Evolutionary conservation across 2,113 vertebrate genomes (phyloP).

Genomic region (Elachura formosa): DNA sequence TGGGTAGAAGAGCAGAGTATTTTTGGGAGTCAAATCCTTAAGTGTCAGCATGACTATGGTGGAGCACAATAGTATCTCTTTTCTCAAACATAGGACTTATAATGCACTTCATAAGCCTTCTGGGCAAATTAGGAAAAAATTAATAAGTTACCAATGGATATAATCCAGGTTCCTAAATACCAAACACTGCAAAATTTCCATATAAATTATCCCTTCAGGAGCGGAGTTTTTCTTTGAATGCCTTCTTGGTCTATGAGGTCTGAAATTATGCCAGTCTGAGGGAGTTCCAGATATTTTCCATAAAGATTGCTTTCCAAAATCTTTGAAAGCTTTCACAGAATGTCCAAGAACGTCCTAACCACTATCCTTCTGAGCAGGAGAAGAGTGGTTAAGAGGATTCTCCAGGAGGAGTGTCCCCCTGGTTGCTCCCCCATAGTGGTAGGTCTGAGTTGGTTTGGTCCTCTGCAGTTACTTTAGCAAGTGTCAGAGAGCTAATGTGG

Average conservation of each 20-base stretch:
- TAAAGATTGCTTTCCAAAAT: slow-evolving; percentile 63
- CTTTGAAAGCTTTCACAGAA: slow-evolving; percentile 58
- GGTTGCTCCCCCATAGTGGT: neutral
- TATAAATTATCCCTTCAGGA: slow-evolving; percentile 77
- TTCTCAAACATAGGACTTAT: slow-evolving; percentile 39
- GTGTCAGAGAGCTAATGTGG: neutral
- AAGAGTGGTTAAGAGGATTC: neutral
- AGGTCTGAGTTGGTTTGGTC: neutral
- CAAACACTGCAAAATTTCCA: slow-evolving; percentile 70
- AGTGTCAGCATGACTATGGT: neutral
- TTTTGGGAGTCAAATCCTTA: neutral
- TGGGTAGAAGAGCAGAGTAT: neutral
- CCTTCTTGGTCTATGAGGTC: slow-evolving; percentile 73
- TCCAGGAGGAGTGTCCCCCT: neutral
- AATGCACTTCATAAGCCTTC: slow-evolving; percentile 60
- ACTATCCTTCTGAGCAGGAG: neutral
- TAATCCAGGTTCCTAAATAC: slow-evolving; percentile 65
- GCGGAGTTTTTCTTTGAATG: slow-evolving; percentile 68
- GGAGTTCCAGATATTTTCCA: slow-evolving; percentile 72
- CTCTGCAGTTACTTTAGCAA: neutral
- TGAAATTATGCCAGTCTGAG: slow-evolving; percentile 73
- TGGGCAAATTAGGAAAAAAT: slow-evolving; percentile 63
- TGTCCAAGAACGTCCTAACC: slow-evolving; percentile 47
- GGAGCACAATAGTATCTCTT: neutral
- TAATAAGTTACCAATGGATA: slow-evolving; percentile 56